A percentile compares a stretch with the other conserved stretches of the same genome.
Evolutionary conservation across 2,797 vertebrate genomes (phyloP).

Genomic region (Gambusia yucatana): DNA sequence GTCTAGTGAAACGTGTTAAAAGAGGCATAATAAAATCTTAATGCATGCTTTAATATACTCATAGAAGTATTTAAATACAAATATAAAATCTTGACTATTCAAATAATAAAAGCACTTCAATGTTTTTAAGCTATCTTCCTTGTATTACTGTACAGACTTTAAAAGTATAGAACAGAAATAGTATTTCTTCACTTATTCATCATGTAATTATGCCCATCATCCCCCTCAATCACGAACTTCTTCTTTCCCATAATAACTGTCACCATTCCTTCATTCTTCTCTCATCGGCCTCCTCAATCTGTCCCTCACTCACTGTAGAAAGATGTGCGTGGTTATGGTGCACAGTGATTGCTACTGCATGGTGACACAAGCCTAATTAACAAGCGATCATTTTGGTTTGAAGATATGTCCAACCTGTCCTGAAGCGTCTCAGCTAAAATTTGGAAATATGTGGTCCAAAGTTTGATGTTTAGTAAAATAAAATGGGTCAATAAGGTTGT

Average conservation of each 20-base stretch:
- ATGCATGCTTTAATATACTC: background rate
- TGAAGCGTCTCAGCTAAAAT: background rate
- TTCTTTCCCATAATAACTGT: constrained; percentile 9
- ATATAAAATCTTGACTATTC: background rate
- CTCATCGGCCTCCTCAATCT: constrained; percentile 3
- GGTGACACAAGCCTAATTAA: constrained; percentile 20
- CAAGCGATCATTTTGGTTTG: background rate
- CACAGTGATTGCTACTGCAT: background rate
- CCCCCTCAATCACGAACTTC: constrained; percentile 4
- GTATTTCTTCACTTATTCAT: background rate
- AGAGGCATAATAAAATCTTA: background rate
- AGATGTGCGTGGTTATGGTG: constrained; percentile 8
- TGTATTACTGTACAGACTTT: background rate
- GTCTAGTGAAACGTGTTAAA: background rate
- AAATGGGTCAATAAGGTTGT: background rate
- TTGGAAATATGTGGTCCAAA: background rate
- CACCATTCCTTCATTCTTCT: constrained; percentile 1
- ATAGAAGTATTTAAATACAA: background rate
- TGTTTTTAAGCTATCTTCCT: background rate
- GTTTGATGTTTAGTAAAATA: background rate
- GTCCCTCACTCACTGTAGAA: constrained; percentile 12
- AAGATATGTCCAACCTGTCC: background rate
- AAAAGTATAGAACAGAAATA: constrained; percentile 4
- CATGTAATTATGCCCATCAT: background rate
- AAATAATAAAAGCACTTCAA: background rate